A percentile compares a stretch with the other conserved stretches of the same genome.
Evolutionary conservation across 2,797 vertebrate species (phyloP).

Genomic region (Rhabdophis nuchalis): DNA sequence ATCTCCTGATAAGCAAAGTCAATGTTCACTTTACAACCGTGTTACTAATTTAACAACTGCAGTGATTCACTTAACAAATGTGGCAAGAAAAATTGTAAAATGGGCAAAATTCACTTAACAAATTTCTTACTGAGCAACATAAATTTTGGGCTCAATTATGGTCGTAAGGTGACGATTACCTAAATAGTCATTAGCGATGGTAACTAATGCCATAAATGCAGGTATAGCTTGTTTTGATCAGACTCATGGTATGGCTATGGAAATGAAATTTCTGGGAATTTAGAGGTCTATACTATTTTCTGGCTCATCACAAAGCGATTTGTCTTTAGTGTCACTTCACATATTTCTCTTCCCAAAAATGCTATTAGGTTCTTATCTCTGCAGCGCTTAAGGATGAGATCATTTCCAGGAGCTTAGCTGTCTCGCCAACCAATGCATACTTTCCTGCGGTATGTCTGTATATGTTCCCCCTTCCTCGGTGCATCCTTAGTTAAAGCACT

Average conservation of each 20-base stretch:
- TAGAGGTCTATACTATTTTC: background rate
- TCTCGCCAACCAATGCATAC: background rate
- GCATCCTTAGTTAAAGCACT: slow-evolving; percentile 32
- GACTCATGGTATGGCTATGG: background rate
- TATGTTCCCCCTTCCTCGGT: background rate
- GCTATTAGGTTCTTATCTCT: background rate
- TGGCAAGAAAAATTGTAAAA: too few relatives aligned
- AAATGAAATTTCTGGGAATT: background rate
- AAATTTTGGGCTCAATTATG: too few relatives aligned
- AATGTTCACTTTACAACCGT: too few relatives aligned
- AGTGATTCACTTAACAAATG: too few relatives aligned
- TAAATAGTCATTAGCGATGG: background rate
- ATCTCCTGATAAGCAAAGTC: too few relatives aligned
- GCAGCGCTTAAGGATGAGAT: slow-evolving; percentile 9
- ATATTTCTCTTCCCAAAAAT: background rate
- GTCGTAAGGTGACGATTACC: too few relatives aligned
- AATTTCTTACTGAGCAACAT: too few relatives aligned
- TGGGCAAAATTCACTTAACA: too few relatives aligned
- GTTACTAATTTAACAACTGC: too few relatives aligned
- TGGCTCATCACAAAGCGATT: background rate
- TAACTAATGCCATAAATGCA: background rate
- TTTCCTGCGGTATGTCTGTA: background rate
- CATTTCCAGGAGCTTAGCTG: background rate
- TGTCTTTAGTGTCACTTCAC: background rate
- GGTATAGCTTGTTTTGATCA: background rate